Base-by-base conservation (phyloP, 2,797 vertebrate genomes). In the Anas flavirostris region DNA sequence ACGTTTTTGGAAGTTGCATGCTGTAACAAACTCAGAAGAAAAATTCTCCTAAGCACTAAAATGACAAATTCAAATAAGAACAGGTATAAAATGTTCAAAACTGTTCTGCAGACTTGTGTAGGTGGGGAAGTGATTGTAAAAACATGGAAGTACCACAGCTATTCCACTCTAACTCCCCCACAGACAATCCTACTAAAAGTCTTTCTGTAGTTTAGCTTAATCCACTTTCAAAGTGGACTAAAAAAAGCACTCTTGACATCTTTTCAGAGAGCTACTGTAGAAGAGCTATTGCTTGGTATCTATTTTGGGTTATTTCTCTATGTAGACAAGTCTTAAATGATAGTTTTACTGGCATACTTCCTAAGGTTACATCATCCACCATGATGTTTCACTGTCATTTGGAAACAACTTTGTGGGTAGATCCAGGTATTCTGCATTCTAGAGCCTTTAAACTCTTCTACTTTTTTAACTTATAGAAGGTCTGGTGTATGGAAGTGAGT, bases 121-220 rank as follows among this genome's bases (percentile, higher is more conserved):
- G 21, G 17, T 28, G 21, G 23, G 29, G 37, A 74, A 55, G 19
- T 29, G 22, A 78, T 23, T 75, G 67, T 41, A 25, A 91, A 88
- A 92, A 81, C 0, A 2, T 2, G 26, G 18, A 82, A 82, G 28
- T 68, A 74, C 35, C 82, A 64, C 10, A 80, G 13, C 25, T 80
- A 60, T 48, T 70, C 33, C 3, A 5, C 37, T 33, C 53, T 77
- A 74, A 80, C 48, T 75, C 21, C 37, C 19, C 31, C 33, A 33
- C 0, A 2, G 52, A 74, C 46, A 52, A 17, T 78, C 50, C 12
- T 60, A 67, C 10, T 68, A 37, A 85, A 80, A 53, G 48, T 16
- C 46, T 86, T 87, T 56, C 37, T 74, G 60, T 74, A 62, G 53
- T 64, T 93, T 82, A 76, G 43, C 82, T 70, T 93, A 92, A 89